Evolutionary conservation across 92 coral and sea anemone genomes (phyloP).

Genomic region (Porites rus): DNA sequence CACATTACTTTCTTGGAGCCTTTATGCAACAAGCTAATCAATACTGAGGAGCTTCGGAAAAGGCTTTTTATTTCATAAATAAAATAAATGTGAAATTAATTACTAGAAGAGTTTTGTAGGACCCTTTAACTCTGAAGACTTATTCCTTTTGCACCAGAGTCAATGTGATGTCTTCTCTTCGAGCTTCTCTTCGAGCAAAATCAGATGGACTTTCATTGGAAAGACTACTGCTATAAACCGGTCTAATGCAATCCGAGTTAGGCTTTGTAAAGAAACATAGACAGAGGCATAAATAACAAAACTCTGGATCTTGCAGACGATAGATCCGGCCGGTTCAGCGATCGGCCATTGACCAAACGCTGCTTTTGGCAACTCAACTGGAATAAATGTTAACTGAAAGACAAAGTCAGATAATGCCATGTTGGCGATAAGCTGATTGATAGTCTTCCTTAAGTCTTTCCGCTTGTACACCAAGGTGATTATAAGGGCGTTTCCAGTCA

Average conservation of each 20-base stretch:
- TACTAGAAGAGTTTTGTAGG: neutral
- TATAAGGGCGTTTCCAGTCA: too few species aligned
- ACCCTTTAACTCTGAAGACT: neutral
- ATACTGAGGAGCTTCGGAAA: neutral
- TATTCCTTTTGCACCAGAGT: neutral
- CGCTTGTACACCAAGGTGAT: too few species aligned
- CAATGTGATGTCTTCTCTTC: neutral
- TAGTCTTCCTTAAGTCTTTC: too few species aligned
- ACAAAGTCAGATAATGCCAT: too few species aligned
- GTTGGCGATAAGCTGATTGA: too few species aligned
- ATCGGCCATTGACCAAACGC: too few species aligned
- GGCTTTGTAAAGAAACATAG: slow-evolving; percentile 51
- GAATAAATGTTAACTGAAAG: too few species aligned
- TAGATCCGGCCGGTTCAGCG: neutral
- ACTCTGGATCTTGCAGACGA: slow-evolving; percentile 29
- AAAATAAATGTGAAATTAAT: too few species aligned
- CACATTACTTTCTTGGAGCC: too few species aligned
- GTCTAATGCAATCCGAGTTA: slow-evolving; percentile 56
- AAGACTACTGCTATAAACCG: slow-evolving; percentile 59
- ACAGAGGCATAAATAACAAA: slow-evolving; percentile 33
- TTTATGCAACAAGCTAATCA: too few species aligned
- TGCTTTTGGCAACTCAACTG: too few species aligned
- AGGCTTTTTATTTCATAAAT: too few species aligned
- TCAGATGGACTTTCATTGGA: slow-evolving; percentile 43
- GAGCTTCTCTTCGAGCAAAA: slow-evolving; percentile 14